Conservation (phyloP, 1,140 invertebrate species). For the Spodoptera litura region DNA sequence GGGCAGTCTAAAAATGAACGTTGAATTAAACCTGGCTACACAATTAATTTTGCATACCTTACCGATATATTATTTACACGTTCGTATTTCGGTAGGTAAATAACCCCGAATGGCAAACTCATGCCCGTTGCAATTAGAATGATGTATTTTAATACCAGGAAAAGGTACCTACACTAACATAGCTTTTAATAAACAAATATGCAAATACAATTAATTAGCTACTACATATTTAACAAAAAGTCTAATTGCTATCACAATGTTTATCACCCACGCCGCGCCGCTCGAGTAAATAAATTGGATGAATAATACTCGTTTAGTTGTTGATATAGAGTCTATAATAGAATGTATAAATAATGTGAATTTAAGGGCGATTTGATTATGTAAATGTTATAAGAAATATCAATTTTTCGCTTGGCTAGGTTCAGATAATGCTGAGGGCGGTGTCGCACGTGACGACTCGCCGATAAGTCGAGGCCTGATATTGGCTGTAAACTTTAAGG, state of each 20-base stretch:
- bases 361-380: slow-evolving; percentile 43
- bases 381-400: slow-evolving; percentile 62
- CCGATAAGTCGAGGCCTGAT: slow-evolving; percentile 23
- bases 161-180: background rate
- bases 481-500: slow-evolving; percentile 27
- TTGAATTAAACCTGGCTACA: background rate
- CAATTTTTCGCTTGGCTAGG: slow-evolving; percentile 65
- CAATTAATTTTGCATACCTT: background rate
- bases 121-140: background rate
- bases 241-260: slow-evolving; percentile 16
- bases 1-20: background rate
- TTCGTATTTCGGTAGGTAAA: background rate
- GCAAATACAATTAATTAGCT: slow-evolving; percentile 30
- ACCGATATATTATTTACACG: background rate
- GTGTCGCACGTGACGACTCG: slow-evolving; percentile 38
- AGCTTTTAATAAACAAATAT: slow-evolving; percentile 15
- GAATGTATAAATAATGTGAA: slow-evolving; percentile 40
- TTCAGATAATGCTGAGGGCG: slow-evolving; percentile 54
- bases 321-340: slow-evolving; percentile 9
- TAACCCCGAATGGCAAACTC: background rate
- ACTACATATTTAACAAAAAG: slow-evolving; percentile 33
- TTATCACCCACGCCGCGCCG: background rate
- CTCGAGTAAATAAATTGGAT: slow-evolving; percentile 11
- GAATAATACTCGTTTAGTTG: slow-evolving; percentile 14
- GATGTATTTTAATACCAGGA: background rate